phyloP scores from a whole-genome alignment of 2,888 invertebrate species.

The Uropetala carovei region DNA sequence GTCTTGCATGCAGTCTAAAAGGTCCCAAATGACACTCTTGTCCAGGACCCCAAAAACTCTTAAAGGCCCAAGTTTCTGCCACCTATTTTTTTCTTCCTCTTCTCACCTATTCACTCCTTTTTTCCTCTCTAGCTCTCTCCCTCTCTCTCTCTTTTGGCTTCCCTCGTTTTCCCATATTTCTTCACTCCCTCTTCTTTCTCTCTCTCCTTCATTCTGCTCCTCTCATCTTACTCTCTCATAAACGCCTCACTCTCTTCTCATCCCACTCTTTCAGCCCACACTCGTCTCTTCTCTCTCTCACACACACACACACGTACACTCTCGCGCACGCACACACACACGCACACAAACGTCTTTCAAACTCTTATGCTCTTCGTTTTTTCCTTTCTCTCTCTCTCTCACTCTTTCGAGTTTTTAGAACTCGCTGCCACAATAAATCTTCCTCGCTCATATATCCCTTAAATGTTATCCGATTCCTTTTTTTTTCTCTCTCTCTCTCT shows the following conservation, averaged over 20 bases:
- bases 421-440: background rate
- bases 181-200: background rate
- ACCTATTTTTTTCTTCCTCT: background rate
- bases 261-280: background rate
- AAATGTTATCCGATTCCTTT: background rate
- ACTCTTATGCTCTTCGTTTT: background rate
- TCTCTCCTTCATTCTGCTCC: background rate
- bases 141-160: background rate
- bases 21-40: no score
- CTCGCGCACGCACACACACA: no score
- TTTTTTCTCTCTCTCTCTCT: background rate
- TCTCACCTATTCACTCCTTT: background rate
- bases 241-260: background rate
- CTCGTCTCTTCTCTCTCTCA: background rate
- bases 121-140: background rate
- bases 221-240: background rate
- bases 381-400: background rate
- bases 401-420: background rate
- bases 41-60: no score
- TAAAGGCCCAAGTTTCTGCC: background rate
- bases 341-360: background rate
- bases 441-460: background rate
- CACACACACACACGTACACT: background rate
- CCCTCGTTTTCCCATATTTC: background rate
- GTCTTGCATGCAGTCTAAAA: no score